Evolutionary conservation across 2,113 vertebrate species (phyloP).

Genomic region (Hydropotes inermis): DNA sequence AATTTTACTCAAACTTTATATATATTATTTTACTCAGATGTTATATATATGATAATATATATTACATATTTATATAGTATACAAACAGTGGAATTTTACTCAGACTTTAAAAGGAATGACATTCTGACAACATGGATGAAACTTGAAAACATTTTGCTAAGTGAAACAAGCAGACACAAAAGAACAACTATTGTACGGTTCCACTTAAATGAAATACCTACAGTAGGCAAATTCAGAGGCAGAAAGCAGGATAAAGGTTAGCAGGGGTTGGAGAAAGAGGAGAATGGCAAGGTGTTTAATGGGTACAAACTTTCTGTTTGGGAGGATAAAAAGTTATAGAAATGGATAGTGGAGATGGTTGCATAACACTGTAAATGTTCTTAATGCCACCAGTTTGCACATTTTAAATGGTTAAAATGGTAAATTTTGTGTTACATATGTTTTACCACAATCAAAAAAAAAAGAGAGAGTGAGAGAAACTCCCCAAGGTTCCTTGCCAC

Average conservation of each 20-base stretch:
- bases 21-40: neutral
- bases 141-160: neutral
- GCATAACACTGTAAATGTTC: neutral
- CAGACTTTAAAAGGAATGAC: neutral
- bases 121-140: neutral
- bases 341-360: neutral
- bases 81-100: neutral
- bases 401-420: neutral
- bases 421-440: neutral
- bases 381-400: neutral
- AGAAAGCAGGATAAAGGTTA: neutral
- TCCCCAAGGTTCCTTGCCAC: neutral
- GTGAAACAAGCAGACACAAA: neutral
- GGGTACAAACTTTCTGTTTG: neutral
- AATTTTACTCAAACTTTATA: neutral
- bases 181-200: neutral
- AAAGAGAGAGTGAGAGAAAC: neutral
- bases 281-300: neutral
- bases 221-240: neutral
- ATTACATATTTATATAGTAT: neutral
- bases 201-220: neutral
- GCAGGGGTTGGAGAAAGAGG: neutral
- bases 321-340: neutral
- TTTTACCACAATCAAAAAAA: neutral
- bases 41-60: neutral